Conservation (phyloP, 2,113 vertebrate species). For the Columba janthina region DNA sequence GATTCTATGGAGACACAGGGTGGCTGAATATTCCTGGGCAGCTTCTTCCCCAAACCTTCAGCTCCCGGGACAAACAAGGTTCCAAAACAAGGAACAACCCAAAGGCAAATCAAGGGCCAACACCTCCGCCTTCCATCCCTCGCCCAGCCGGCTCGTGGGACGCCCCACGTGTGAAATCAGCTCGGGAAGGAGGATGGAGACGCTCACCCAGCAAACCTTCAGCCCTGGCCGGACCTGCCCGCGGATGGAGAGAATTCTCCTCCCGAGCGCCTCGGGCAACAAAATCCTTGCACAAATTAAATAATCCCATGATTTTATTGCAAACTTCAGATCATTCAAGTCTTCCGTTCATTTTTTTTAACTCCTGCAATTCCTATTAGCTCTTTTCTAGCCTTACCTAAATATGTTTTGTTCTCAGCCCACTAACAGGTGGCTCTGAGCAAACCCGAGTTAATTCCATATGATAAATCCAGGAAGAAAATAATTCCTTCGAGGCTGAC, state of each 20-base stretch:
- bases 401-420: background rate
- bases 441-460: background rate
- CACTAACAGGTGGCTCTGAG: background rate
- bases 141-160: background rate
- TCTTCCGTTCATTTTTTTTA: background rate
- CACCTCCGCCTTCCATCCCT: background rate
- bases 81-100: background rate
- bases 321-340: background rate
- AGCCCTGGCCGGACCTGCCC: background rate
- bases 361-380: background rate
- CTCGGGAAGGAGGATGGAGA: background rate
- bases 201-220: background rate
- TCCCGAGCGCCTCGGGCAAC: background rate
- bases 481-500: background rate
- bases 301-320: background rate
- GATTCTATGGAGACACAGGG: background rate
- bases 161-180: rapidly evolving
- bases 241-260: background rate
- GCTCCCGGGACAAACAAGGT: background rate
- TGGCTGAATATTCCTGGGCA: background rate
- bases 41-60: background rate
- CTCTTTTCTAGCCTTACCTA: background rate
- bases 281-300: background rate
- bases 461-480: background rate
- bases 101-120: background rate